Evolutionary conservation across 1,140 invertebrate genomes (phyloP).

Genomic region (Macrobrachium nipponense): DNA sequence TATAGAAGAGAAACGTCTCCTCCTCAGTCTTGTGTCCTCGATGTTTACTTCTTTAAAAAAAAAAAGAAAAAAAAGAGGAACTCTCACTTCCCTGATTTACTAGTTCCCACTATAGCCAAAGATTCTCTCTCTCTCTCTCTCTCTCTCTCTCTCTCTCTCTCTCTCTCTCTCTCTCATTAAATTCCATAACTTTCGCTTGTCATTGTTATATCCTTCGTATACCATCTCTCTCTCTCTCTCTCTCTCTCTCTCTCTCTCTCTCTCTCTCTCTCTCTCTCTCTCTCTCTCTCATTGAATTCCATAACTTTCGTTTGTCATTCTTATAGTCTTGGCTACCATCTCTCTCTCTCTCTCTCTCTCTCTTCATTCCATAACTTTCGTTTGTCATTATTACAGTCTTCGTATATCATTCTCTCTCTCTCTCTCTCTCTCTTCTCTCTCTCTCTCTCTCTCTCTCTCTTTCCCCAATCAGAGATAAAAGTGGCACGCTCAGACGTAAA

Average conservation of each 20-base stretch:
- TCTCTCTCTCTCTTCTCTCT: too few relatives aligned
- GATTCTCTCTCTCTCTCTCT: constrained; percentile 5
- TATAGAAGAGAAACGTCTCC: too few relatives aligned
- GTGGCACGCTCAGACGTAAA: too few relatives aligned
- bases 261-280: constrained; percentile 1
- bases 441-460: too few relatives aligned
- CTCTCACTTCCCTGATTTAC: too few relatives aligned
- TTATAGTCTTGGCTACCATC: background rate
- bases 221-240: background rate
- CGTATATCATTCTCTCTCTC: too few relatives aligned
- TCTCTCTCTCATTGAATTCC: background rate
- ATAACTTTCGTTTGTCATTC: too few relatives aligned
- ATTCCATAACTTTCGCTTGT: background rate
- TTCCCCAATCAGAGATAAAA: too few relatives aligned
- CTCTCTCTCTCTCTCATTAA: background rate
- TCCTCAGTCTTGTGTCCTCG: too few relatives aligned
- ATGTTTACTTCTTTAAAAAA: too few relatives aligned
- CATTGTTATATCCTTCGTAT: background rate
- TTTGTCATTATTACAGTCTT: too few relatives aligned
- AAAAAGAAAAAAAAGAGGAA: too few relatives aligned
- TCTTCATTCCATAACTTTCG: background rate
- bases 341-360: constrained; percentile 4
- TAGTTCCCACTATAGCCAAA: background rate
- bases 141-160: constrained; percentile 7
- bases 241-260: background rate